A percentile compares a stretch with the other conserved stretches of the same genome.
These are phyloP conservation scores for Temnothorax rugatulus DNA, from an alignment of 2,888 invertebrate species.

Conservation along the genomic window DNA sequence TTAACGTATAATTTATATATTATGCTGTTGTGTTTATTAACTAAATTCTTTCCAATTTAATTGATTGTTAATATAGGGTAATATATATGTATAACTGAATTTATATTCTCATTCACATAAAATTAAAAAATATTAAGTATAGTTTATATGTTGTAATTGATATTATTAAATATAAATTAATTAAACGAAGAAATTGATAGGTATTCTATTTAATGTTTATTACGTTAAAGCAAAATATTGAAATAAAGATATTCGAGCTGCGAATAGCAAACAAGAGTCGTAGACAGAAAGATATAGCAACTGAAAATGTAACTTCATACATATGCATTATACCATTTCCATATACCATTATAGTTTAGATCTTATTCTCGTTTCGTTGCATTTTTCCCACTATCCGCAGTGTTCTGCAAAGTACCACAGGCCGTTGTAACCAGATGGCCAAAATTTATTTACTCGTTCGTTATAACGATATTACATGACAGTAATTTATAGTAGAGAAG, in stretches of 20 bases:
- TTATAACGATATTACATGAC: conserved; percentile 63
- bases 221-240: background rate
- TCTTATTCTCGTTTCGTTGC: conserved; percentile 50
- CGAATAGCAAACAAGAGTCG: background rate
- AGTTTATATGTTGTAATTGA: background rate
- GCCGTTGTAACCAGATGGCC: conserved; percentile 47
- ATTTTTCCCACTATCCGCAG: conserved; percentile 40
- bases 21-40: background rate
- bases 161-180: conserved; percentile 8
- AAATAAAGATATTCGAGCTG: background rate
- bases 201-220: conserved; percentile 1
- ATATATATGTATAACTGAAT: background rate
- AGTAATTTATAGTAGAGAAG: conserved; percentile 70
- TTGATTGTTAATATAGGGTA: conserved; percentile 2
- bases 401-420: conserved; percentile 35
- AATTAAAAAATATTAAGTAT: conserved; percentile 9
- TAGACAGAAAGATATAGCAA: conserved; percentile 7
- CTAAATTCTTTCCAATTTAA: conserved; percentile 7
- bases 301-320: conserved; percentile 46
- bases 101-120: background rate
- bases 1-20: conserved; percentile 24
- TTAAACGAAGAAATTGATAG: background rate
- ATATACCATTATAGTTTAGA: conserved; percentile 51
- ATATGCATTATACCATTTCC: conserved; percentile 50
- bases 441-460: conserved; percentile 49